A percentile compares a stretch with the other conserved stretches of the same genome.
phyloP scores from a whole-genome alignment of 2,797 vertebrate species.

The Clarias platycephalus region DNA sequence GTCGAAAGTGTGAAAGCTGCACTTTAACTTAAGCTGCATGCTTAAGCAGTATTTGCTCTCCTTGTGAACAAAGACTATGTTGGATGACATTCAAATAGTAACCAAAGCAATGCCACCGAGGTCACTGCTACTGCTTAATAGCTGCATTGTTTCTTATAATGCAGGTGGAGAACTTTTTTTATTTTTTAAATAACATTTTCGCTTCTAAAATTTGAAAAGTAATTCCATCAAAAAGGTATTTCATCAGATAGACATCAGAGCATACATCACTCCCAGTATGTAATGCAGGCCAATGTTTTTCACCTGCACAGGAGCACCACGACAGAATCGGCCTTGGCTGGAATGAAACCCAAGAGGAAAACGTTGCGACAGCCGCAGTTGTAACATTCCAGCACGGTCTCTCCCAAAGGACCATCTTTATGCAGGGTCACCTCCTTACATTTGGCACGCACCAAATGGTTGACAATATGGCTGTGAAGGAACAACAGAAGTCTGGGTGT shows the following conservation, averaged over 20 bases:
- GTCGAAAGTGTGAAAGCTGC: neutral
- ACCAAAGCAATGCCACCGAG: neutral
- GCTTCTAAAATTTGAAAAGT: neutral
- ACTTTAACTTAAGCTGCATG: neutral
- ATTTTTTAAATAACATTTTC: no score
- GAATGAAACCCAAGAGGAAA: conserved; percentile 96
- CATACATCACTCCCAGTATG: neutral
- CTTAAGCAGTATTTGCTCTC: neutral
- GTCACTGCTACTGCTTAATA: neutral
- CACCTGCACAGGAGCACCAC: conserved; percentile 97
- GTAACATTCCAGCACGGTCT: conserved; percentile 95
- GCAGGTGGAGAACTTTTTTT: neutral
- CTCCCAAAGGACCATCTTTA: conserved; percentile 93
- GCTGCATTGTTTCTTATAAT: no score
- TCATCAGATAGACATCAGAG: no score
- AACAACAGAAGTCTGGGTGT: neutral
- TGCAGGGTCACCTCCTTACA: conserved; percentile 98
- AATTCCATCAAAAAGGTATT: neutral
- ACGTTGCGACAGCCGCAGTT: conserved; percentile 97
- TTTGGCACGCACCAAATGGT: conserved; percentile 96
- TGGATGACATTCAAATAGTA: neutral
- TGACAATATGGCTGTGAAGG: conserved; percentile 90
- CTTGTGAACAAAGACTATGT: neutral
- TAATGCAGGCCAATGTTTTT: conserved; percentile 4
- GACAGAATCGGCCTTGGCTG: conserved; percentile 94